Percentiles rank a stretch among this genome's conserved stretches.
Conservation (phyloP, 2,113 vertebrate genomes). For the Platichthys flesus region DNA sequence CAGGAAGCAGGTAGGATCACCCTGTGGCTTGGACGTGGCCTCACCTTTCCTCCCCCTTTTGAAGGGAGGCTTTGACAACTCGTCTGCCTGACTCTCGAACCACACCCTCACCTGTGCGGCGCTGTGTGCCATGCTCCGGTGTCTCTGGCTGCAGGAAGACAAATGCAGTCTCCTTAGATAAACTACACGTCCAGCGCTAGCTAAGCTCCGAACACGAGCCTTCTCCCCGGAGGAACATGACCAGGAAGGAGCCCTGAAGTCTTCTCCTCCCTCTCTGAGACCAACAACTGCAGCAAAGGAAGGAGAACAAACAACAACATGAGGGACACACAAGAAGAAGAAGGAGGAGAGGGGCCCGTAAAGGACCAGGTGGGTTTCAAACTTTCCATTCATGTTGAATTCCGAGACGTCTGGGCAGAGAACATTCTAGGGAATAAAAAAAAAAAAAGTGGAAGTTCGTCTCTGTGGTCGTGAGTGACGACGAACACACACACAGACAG, state of each 20-base stretch:
- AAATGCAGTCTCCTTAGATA: too few species aligned
- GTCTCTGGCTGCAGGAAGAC: not conserved
- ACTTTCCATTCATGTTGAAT: not conserved
- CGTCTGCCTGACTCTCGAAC: not conserved
- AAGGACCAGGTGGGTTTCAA: conserved; percentile 76
- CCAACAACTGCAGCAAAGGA: not conserved
- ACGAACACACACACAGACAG: too few species aligned
- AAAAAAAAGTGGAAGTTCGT: not conserved
- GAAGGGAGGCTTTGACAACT: not conserved
- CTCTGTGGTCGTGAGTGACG: not conserved
- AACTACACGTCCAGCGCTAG: too few species aligned
- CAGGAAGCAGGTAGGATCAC: too few species aligned
- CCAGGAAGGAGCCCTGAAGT: conserved; percentile 2
- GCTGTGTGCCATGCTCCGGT: not conserved
- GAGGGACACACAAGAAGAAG: conserved; percentile 41
- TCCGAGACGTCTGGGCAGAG: too few species aligned
- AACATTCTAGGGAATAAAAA: not conserved
- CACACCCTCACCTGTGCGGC: conserved; percentile 68
- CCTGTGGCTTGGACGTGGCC: not conserved
- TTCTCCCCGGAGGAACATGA: not conserved
- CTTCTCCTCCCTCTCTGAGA: not conserved
- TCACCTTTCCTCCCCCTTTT: conserved; percentile 34
- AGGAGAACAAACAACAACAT: conserved; percentile 39
- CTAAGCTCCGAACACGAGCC: not conserved
- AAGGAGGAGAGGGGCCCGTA: conserved; percentile 43